Percentiles rank a stretch among this genome's conserved stretches.
Conservation (phyloP, 2,888 invertebrate genomes). For the Rhingia campestris region DNA sequence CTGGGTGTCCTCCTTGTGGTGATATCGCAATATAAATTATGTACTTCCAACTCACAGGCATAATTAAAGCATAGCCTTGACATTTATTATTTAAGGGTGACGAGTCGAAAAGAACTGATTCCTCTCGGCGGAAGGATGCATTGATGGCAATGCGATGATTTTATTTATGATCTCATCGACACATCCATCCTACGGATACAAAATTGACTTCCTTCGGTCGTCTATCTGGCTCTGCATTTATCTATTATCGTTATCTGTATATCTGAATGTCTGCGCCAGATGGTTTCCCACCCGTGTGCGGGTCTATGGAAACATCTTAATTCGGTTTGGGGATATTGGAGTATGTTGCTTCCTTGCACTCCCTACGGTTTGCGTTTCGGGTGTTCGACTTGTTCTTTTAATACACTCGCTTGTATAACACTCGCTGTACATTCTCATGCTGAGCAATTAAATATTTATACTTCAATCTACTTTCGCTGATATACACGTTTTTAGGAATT, state of each 20-base stretch:
- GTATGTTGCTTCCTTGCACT: conserved; percentile 8
- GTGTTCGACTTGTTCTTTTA: conserved; percentile 25
- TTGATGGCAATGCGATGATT: conserved; percentile 36
- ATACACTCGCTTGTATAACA: conserved; percentile 46
- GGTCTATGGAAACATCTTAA: conserved; percentile 39
- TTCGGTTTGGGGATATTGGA: conserved; percentile 24
- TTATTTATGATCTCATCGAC: conserved; percentile 41
- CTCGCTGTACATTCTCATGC: conserved; percentile 53
- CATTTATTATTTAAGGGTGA: conserved; percentile 31
- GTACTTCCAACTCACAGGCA: not conserved
- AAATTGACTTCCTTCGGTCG: conserved; percentile 26
- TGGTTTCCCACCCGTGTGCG: conserved; percentile 33
- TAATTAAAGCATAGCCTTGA: conserved; percentile 38
- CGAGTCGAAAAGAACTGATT: not conserved
- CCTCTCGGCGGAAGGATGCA: conserved; percentile 8
- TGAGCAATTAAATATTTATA: conserved; percentile 76
- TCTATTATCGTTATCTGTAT: conserved; percentile 51
- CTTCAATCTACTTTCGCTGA: conserved; percentile 76
- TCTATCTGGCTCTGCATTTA: conserved; percentile 24
- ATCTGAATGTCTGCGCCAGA: conserved; percentile 49
- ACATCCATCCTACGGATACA: conserved; percentile 36
- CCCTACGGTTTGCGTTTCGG: not conserved
- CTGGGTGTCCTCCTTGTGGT: not conserved
- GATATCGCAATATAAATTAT: not conserved
- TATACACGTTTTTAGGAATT: conserved; percentile 76